Evolutionary conservation across 1,140 invertebrate genomes (phyloP).

Genomic region (Brachionus paranguensis): DNA sequence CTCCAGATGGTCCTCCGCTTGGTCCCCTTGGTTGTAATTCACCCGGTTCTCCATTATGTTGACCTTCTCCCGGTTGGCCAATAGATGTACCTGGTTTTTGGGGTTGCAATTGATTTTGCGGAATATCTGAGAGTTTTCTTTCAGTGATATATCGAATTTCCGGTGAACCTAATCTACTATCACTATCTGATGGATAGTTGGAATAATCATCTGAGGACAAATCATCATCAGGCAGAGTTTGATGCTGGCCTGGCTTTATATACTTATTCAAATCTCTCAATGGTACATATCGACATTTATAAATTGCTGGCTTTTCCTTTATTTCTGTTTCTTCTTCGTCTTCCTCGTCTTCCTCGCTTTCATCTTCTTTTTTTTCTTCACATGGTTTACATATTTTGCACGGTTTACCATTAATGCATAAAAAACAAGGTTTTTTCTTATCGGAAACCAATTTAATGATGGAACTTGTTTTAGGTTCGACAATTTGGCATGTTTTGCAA

Average conservation of each 20-base stretch:
- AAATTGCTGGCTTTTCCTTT: background rate
- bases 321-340: background rate
- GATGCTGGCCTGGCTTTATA: background rate
- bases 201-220: background rate
- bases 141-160: background rate
- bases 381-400: background rate
- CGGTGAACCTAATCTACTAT: background rate
- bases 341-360: background rate
- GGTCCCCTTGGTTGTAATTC: too few relatives aligned
- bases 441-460: background rate
- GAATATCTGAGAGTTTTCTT: background rate
- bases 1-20: background rate
- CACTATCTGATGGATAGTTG: background rate
- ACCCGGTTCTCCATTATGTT: background rate
- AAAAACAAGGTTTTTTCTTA: constrained; percentile 2
- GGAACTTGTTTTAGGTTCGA: background rate
- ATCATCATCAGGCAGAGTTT: background rate
- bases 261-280: background rate
- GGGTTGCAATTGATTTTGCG: background rate
- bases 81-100: background rate
- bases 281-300: background rate
- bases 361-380: background rate
- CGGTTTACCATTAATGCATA: constrained; percentile 7
- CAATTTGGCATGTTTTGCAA: background rate
- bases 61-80: background rate